A percentile compares a stretch with the other conserved stretches of the same genome.
Evolutionary conservation across 2,797 vertebrate genomes (phyloP).

Genomic region (Coendou prehensilis): DNA sequence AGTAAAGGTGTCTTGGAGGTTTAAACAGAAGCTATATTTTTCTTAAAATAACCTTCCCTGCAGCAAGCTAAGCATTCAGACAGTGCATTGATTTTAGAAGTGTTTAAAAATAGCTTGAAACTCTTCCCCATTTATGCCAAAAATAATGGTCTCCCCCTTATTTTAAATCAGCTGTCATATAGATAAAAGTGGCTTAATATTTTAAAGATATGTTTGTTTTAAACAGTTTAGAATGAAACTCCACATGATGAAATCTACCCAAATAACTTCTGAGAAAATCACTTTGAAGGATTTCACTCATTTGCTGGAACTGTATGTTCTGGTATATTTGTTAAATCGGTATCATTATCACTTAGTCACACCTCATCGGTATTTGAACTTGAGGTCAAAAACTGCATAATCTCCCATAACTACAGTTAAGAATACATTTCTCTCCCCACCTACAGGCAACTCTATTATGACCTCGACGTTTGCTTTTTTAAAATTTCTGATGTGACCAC

Average conservation of each 20-base stretch:
- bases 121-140: constrained; percentile 18
- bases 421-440: constrained; percentile 65
- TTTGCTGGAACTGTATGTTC: constrained; percentile 31
- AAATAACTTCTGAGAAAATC: constrained; percentile 23
- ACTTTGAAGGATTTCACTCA: constrained; percentile 55
- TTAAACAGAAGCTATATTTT: constrained; percentile 59
- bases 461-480: constrained; percentile 76
- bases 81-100: constrained; percentile 50
- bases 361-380: constrained; percentile 76
- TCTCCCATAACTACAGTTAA: constrained; percentile 45
- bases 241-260: not conserved
- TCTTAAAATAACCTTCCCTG: constrained; percentile 70
- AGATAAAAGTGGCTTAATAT: constrained; percentile 51
- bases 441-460: constrained; percentile 64
- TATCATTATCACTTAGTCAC: constrained; percentile 46
- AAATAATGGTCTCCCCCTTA: constrained; percentile 44
- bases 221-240: constrained; percentile 30
- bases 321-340: constrained; percentile 58
- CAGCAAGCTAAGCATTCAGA: constrained; percentile 66
- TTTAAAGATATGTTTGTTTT: constrained; percentile 58
- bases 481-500: constrained; percentile 79
- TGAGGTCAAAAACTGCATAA: constrained; percentile 52
- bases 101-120: constrained; percentile 56
- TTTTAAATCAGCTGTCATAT: constrained; percentile 23
- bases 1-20: constrained; percentile 52